These are phyloP conservation scores for Planococcus citri DNA, from an alignment of 1,140 invertebrate genomes.

Conservation along the genomic window DNA sequence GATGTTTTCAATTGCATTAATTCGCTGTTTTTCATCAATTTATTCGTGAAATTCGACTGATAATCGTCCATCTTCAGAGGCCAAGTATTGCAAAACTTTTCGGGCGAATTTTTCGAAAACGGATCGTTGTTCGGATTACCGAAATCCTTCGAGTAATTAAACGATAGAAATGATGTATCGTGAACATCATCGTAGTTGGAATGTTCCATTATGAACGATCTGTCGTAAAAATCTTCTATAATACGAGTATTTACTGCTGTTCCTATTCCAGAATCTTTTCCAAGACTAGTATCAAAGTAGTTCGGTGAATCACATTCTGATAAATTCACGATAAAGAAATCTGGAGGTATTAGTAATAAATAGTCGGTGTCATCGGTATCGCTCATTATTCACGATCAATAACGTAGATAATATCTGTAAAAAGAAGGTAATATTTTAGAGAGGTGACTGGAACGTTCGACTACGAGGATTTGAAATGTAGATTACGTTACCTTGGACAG, in stretches of 20 bases:
- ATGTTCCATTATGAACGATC: neutral
- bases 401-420: too few relatives aligned
- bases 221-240: neutral
- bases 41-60: neutral
- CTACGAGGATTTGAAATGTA: too few relatives aligned
- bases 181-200: neutral
- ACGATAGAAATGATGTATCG: neutral
- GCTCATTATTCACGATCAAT: slow-evolving; percentile 53
- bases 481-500: too few relatives aligned
- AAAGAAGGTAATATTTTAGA: too few relatives aligned
- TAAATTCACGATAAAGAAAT: slow-evolving; percentile 46
- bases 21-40: neutral
- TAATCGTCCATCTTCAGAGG: neutral
- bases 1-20: neutral
- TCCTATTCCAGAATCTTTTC: neutral
- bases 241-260: neutral
- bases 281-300: neutral
- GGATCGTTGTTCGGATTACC: neutral
- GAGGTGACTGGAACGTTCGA: too few relatives aligned
- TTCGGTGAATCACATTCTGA: slow-evolving; percentile 39
- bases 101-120: neutral
- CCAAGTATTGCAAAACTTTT: neutral
- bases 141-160: neutral
- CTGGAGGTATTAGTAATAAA: slow-evolving; percentile 58
- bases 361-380: slow-evolving; percentile 71